Conservation (phyloP, 1,140 invertebrate genomes). For the Whitmania pigra region DNA sequence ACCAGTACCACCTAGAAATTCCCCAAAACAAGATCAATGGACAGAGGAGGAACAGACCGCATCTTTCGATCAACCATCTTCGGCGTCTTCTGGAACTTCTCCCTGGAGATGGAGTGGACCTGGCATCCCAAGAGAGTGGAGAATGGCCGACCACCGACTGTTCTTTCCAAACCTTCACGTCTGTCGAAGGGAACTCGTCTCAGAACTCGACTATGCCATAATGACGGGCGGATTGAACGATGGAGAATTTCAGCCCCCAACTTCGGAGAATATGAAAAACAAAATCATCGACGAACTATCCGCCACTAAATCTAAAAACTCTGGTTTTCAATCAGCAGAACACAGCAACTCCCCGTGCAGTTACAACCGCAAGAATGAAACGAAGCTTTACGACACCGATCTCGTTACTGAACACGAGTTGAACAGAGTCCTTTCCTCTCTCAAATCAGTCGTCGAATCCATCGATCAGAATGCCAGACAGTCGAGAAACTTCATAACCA, state of each 20-base stretch:
- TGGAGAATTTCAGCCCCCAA: background rate
- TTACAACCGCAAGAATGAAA: slow-evolving; percentile 23
- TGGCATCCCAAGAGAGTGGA: slow-evolving; percentile 11
- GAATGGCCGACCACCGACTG: slow-evolving; percentile 11
- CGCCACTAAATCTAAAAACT: background rate
- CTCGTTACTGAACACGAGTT: slow-evolving; percentile 15
- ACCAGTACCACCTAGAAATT: background rate
- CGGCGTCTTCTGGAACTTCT: background rate
- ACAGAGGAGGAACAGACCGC: background rate
- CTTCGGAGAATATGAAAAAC: background rate
- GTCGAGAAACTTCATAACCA: background rate
- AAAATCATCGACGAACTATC: background rate
- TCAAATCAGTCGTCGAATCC: background rate
- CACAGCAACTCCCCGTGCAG: slow-evolving; percentile 18
- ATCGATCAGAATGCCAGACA: background rate
- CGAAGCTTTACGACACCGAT: slow-evolving; percentile 17
- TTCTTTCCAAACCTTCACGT: slow-evolving; percentile 23
- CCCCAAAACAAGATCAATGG: background rate
- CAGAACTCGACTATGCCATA: slow-evolving; percentile 21
- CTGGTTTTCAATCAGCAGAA: background rate
- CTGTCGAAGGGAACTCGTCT: slow-evolving; percentile 21
- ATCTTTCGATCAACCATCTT: no score
- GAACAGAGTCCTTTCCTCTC: background rate
- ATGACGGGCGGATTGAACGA: slow-evolving; percentile 17
- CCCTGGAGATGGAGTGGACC: slow-evolving; percentile 3